Conservation (phyloP, 2,797 vertebrate genomes). For the Molossus alvarezi region DNA sequence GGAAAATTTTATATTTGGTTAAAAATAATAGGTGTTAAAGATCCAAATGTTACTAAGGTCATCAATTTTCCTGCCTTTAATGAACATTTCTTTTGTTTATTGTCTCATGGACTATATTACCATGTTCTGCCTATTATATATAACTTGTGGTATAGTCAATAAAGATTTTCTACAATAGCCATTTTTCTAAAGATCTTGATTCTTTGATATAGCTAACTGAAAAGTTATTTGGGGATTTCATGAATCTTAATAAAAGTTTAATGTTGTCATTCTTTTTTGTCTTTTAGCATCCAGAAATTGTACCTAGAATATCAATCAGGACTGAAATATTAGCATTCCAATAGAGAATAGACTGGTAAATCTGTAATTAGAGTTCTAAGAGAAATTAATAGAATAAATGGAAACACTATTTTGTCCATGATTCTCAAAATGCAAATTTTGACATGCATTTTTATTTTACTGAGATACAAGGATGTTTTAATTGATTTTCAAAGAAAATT, state of each 20-base stretch:
- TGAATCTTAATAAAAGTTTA: constrained; percentile 16
- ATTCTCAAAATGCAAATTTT: background rate
- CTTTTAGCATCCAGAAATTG: background rate
- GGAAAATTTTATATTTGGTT: background rate
- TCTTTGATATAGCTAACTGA: constrained; percentile 35
- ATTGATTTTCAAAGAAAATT: constrained; percentile 10
- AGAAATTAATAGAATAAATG: background rate
- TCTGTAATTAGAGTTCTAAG: background rate
- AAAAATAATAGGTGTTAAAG: background rate
- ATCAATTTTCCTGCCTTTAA: constrained; percentile 35
- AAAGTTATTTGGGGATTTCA: constrained; percentile 20
- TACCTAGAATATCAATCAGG: background rate
- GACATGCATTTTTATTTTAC: background rate
- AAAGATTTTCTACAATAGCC: background rate
- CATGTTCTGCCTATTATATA: background rate
- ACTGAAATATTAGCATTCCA: background rate
- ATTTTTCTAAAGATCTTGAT: constrained; percentile 25
- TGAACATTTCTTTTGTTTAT: constrained; percentile 12
- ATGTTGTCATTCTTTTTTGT: constrained; percentile 11
- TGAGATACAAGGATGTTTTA: background rate
- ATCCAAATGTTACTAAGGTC: background rate
- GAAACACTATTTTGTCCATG: background rate
- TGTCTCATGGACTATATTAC: background rate
- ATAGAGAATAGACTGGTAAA: background rate
- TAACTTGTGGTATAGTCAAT: background rate